Conservation (phyloP, 2,797 vertebrate species). For the Micropoecilia bifurca region DNA sequence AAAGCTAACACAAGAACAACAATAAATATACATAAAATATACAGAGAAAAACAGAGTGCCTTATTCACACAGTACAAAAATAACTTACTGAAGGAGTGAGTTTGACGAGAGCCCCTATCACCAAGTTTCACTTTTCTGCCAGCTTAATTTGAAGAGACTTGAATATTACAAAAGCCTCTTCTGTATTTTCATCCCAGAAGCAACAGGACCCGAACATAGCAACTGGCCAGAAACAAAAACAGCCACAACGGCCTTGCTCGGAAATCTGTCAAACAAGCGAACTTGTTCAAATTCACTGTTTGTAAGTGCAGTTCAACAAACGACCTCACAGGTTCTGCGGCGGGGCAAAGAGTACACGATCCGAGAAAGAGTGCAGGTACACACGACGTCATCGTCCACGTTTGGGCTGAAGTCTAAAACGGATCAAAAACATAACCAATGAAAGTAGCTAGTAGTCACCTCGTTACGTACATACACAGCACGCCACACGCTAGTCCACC, state of each 20-base stretch:
- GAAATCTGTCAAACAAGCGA: conserved; percentile 7
- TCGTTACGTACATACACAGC: conserved; percentile 86
- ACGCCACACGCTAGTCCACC: conserved; percentile 84
- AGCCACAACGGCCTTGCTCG: conserved; percentile 14
- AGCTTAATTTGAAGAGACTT: conserved; percentile 37
- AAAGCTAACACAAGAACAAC: conserved; percentile 57
- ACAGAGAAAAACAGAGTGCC: conserved; percentile 64
- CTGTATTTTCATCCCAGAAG: conserved; percentile 16
- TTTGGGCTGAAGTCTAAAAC: conserved; percentile 69
- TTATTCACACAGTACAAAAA: conserved; percentile 71
- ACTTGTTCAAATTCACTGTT: conserved; percentile 22
- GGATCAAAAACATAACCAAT: conserved; percentile 74
- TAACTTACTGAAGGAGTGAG: conserved; percentile 60
- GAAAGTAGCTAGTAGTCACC: conserved; percentile 80
- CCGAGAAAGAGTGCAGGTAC: conserved; percentile 65
- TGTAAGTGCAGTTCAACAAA: conserved; percentile 34
- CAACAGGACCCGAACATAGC: not conserved
- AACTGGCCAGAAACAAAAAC: conserved; percentile 4
- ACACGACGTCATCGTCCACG: conserved; percentile 65
- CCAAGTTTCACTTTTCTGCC: conserved; percentile 41
- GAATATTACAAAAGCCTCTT: conserved; percentile 17
- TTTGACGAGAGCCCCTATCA: conserved; percentile 44
- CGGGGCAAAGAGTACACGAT: conserved; percentile 44
- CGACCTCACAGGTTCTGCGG: conserved; percentile 25
- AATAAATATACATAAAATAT: conserved; percentile 74